phyloP scores from a whole-genome alignment of 2,888 invertebrate genomes.

The Tetheella fluctuosa region DNA sequence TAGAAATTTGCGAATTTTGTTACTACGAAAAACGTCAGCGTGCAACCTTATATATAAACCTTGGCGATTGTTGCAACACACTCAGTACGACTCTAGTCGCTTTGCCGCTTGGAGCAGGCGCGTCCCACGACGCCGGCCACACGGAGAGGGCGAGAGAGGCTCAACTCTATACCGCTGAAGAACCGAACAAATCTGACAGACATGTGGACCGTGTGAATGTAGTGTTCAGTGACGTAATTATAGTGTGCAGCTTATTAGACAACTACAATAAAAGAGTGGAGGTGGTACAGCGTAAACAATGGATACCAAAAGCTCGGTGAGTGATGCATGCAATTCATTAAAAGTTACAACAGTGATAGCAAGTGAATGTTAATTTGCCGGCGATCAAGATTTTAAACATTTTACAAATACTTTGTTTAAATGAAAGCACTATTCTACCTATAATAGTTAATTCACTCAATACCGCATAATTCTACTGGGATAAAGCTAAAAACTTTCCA shows the following conservation, averaged over 20 bases:
- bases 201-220: slow-evolving; percentile 81
- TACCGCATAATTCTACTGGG: neutral
- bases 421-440: neutral
- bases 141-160: slow-evolving; percentile 84
- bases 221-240: slow-evolving; percentile 79
- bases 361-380: too few relatives aligned
- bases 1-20: slow-evolving; percentile 44
- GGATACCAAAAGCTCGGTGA: slow-evolving; percentile 79
- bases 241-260: slow-evolving; percentile 61
- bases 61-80: slow-evolving; percentile 79
- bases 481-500: neutral
- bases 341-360: slow-evolving; percentile 27
- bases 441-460: too few relatives aligned
- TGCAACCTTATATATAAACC: slow-evolving; percentile 81
- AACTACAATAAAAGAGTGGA: slow-evolving; percentile 54
- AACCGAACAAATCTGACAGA: slow-evolving; percentile 59
- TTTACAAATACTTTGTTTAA: neutral
- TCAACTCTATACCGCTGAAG: slow-evolving; percentile 59
- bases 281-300: slow-evolving; percentile 64
- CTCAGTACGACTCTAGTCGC: slow-evolving; percentile 85
- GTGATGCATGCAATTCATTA: slow-evolving; percentile 50
- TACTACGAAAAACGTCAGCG: slow-evolving; percentile 49
- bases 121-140: slow-evolving; percentile 74
- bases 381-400: neutral
- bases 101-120: slow-evolving; percentile 83